Evolutionary conservation across 1,140 invertebrate species (phyloP), one percentile per base, ranked within the genome.

Genomic region (Heliothis virescens): DNA sequence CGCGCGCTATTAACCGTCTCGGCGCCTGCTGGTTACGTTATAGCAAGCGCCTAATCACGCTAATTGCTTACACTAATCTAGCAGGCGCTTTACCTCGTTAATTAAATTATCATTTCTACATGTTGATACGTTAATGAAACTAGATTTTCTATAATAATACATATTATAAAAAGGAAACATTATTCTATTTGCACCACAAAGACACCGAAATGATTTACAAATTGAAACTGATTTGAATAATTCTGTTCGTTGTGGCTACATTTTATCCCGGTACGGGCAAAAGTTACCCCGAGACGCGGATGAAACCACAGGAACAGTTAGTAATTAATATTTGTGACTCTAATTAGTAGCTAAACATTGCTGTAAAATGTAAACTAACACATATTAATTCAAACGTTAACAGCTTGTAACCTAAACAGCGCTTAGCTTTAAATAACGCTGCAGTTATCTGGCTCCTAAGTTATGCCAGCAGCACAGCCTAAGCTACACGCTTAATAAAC

Each of bases 41-140:
- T 62, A 74, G 79, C 75, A 80, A 83, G 79, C 73, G 80, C 80
- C 82, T 74, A 76, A 83, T 80, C 75, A 72, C 75, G 72, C 77
- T 81, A 80, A 83, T 83, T 83, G 82, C 82, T 77, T 62, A 59
- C 75, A 83, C 74, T 79, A 74, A 80, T 69, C 73, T 62, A 53
- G 55, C 77, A 83, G 82, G 79, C 82, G 75, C 53, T 83, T 29
- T 21, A 73, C 53, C 52, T 55, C 79, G 69, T 73, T 76, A 53
- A 47, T 50, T 47, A 53, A 76, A 76, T 76, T 76, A 76, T 76
- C 15, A 60, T 71, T 71, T 71, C 53, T 71, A 53, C 21, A 47
- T 29, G 21, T 71, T 71, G 53, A 29, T 9, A 12, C 52, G 50
- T 13, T 47, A 13, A 1, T 69, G 18, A 15, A 50, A 69, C 26